Evolutionary conservation across 2,888 invertebrate genomes (phyloP).

Genomic region (Theodoxus fluviatilis): DNA sequence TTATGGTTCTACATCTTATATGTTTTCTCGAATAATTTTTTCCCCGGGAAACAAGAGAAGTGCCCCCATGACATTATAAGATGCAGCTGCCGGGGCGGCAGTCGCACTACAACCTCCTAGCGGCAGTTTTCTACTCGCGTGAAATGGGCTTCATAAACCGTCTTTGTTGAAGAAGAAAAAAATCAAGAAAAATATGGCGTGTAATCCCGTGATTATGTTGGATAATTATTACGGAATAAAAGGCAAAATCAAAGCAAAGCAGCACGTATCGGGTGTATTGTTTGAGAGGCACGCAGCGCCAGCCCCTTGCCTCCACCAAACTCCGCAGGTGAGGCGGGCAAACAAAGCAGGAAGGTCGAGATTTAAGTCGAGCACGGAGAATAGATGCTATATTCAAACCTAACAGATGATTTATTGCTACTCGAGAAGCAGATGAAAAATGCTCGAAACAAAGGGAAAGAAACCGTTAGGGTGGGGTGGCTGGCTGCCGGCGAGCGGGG

Average conservation of each 20-base stretch:
- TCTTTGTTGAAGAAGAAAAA: slow-evolving; percentile 44
- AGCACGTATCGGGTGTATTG: slow-evolving; percentile 43
- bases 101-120: slow-evolving; percentile 30
- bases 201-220: slow-evolving; percentile 57
- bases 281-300: slow-evolving; percentile 49
- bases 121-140: slow-evolving; percentile 26
- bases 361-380: slow-evolving; percentile 51
- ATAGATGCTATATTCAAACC: slow-evolving; percentile 52
- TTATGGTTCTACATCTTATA: slow-evolving; percentile 50
- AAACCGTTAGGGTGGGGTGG: neutral
- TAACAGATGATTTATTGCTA: slow-evolving; percentile 60
- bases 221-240: slow-evolving; percentile 60
- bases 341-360: slow-evolving; percentile 49
- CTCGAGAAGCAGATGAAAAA: slow-evolving; percentile 55
- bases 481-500: neutral
- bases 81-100: slow-evolving; percentile 36
- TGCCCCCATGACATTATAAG: slow-evolving; percentile 37
- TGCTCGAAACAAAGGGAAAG: slow-evolving; percentile 37
- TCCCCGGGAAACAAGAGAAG: slow-evolving; percentile 31
- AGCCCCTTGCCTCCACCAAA: slow-evolving; percentile 29
- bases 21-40: slow-evolving; percentile 39
- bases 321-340: slow-evolving; percentile 51
- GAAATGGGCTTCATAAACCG: slow-evolving; percentile 34
- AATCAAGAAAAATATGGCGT: slow-evolving; percentile 45
- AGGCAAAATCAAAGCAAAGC: slow-evolving; percentile 48